Evolutionary conservation across 2,113 vertebrate species (phyloP).

Genomic region (Phocoena sinus): DNA sequence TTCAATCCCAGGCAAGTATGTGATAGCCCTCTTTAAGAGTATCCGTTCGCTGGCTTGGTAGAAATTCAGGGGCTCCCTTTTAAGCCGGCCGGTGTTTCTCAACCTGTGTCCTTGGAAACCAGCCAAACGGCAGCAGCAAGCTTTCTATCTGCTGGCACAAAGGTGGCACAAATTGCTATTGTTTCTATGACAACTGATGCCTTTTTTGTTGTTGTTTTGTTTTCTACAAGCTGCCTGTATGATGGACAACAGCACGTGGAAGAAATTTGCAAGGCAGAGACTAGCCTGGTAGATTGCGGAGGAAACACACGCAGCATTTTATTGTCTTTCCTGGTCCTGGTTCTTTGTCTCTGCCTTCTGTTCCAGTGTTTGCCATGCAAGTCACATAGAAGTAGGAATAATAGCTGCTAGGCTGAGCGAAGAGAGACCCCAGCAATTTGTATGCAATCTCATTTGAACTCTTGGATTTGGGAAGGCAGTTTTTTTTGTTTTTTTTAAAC

Average conservation of each 20-base stretch:
- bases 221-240: neutral
- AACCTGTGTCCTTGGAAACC: constrained; percentile 60
- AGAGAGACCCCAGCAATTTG: constrained; percentile 30
- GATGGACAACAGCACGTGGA: neutral
- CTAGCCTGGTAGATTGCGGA: neutral
- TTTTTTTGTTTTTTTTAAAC: neutral
- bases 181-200: constrained; percentile 78
- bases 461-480: constrained; percentile 19
- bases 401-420: constrained; percentile 21
- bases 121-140: constrained; percentile 23
- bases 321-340: neutral
- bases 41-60: constrained; percentile 36
- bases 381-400: constrained; percentile 17
- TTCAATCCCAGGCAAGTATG: constrained; percentile 49
- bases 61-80: constrained; percentile 7
- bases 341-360: neutral
- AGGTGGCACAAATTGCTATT: constrained; percentile 38
- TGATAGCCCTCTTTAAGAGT: constrained; percentile 29
- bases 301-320: neutral
- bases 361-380: constrained; percentile 22
- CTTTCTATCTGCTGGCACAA: neutral
- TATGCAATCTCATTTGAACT: constrained; percentile 28
- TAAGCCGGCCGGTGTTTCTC: constrained; percentile 46
- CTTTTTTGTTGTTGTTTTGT: neutral
- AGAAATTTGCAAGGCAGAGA: neutral